Base-by-base conservation (phyloP, 2,888 invertebrate genomes). In the Ametastegia equiseti region DNA sequence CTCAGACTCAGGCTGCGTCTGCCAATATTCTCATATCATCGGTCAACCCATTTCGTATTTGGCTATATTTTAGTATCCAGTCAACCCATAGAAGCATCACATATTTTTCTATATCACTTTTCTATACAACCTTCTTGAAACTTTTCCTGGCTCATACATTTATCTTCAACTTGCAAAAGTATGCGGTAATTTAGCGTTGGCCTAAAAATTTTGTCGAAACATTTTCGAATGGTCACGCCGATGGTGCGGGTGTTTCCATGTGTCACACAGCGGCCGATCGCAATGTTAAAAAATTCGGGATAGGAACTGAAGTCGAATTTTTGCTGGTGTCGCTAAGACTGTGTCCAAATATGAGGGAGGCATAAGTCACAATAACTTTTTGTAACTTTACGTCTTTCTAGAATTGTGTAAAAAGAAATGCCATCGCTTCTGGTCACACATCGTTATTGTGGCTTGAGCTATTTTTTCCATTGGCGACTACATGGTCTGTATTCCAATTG, bases 181-280 rank as follows among this genome's bases (percentile, higher is more conserved):
- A 15, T 30, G n/a, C 47, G 45, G 47, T 47, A 45, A 71, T 71
- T 47, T 71, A 27, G 45, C 42, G 47, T 47, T 71, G 71, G 71
- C 71, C 71, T 71, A 47, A 47, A 71, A 30, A n/a, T 47, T 71
- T 30, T 27, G 27, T 71, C 45, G 9, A 47, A 71, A 71, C 47
- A 71, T 47, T 71, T 71, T 27, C 71, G 47, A 71, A 30, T n/a
- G 7, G 47, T 30, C 9, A 15, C 11, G 13, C 7, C 27, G 42
- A 71, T 30, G 36, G 67, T 39, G 27, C 71, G 30, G 71, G 71
- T 71, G 47, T 71, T 71, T 71, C 71, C 15, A 71, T 30, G 47
- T 71, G 71, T 71, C 47, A 45, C 71, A 47, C 71, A 71, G 71
- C 45, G 47, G n/a, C 47, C 47, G 45, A 71, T 67, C 11, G 45